phyloP scores from a whole-genome alignment of 2,113 vertebrate species.

The Chionomys nivalis region DNA sequence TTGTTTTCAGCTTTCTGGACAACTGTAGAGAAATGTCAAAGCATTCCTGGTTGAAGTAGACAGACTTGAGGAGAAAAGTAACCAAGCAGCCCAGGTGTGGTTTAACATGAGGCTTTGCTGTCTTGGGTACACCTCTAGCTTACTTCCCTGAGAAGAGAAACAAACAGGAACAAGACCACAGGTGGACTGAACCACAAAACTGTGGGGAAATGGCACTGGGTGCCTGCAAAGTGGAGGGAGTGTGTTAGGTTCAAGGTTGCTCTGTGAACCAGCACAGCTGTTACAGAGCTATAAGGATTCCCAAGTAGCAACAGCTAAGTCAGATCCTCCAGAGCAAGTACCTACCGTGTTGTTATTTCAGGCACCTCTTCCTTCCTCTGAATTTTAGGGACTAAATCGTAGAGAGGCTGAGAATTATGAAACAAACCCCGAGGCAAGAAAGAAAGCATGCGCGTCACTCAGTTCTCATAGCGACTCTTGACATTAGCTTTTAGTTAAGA shows the following conservation, averaged over 20 bases:
- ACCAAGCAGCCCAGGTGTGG: background rate
- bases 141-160: background rate
- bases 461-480: background rate
- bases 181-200: background rate
- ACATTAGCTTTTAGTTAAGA: background rate
- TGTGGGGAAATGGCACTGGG: background rate
- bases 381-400: slow-evolving; percentile 10
- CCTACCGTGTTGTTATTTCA: background rate
- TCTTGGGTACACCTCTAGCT: background rate
- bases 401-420: background rate
- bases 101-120: slow-evolving; percentile 60
- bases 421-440: background rate
- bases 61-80: background rate
- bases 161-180: background rate
- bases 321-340: background rate
- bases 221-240: background rate
- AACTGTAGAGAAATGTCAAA: slow-evolving; percentile 62
- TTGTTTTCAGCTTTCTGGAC: slow-evolving; percentile 72
- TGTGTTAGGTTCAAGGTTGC: background rate
- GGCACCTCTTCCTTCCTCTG: slow-evolving; percentile 4
- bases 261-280: background rate
- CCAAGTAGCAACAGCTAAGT: background rate
- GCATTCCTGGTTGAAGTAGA: slow-evolving; percentile 41
- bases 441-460: background rate
- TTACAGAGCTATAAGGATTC: background rate